These are phyloP conservation scores for Chionodraco myersi DNA, from an alignment of 2,113 vertebrate genomes.

Conservation along the genomic window DNA sequence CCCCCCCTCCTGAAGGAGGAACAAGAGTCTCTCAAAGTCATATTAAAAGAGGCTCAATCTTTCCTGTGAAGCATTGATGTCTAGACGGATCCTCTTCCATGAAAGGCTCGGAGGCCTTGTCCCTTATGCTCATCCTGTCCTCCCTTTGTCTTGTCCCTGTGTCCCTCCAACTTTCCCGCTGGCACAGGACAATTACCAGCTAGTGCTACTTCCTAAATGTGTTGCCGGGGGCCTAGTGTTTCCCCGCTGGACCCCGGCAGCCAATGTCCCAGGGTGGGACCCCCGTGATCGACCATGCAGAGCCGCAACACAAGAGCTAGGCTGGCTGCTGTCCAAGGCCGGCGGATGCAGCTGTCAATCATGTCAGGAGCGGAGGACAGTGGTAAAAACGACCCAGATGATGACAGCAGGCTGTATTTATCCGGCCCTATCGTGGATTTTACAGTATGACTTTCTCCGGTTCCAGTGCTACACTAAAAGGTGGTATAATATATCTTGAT, in stretches of 20 bases:
- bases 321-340: constrained; percentile 62
- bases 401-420: constrained; percentile 43
- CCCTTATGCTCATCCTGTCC: constrained; percentile 60
- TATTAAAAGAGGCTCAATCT: constrained; percentile 56
- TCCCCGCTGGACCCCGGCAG: constrained; percentile 53
- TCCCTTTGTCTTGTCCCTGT: constrained; percentile 63
- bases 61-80: constrained; percentile 71
- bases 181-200: constrained; percentile 75
- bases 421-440: not conserved
- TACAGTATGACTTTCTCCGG: constrained; percentile 9
- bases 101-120: constrained; percentile 64
- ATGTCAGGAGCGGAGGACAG: constrained; percentile 30
- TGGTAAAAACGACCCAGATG: not conserved
- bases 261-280: constrained; percentile 53
- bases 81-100: constrained; percentile 70
- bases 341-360: constrained; percentile 76
- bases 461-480: not conserved
- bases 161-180: constrained; percentile 64
- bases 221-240: constrained; percentile 54
- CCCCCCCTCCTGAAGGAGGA: constrained; percentile 32
- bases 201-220: constrained; percentile 77
- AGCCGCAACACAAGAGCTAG: constrained; percentile 65
- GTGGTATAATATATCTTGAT: constrained; percentile 40
- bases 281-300: constrained; percentile 70
- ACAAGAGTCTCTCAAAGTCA: constrained; percentile 50